Conservation (phyloP, 1,140 invertebrate species). For the Calycopis cecrops region DNA sequence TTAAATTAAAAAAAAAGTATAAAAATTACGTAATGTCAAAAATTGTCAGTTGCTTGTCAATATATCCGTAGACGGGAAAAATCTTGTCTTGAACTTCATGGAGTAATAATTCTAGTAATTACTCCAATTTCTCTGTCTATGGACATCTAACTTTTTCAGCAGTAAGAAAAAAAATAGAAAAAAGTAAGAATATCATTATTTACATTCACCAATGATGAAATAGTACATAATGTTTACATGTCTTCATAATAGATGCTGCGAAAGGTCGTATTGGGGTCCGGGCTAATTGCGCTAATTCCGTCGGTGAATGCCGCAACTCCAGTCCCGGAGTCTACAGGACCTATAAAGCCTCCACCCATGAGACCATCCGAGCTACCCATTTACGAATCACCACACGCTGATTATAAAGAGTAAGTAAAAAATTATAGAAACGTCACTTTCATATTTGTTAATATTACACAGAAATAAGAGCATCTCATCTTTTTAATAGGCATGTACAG, state of each 20-base stretch:
- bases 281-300: slow-evolving; percentile 48
- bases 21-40: slow-evolving; percentile 3
- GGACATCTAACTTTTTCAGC: no score
- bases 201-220: no score
- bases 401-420: slow-evolving; percentile 55
- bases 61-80: slow-evolving; percentile 23
- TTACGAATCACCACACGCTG: slow-evolving; percentile 68
- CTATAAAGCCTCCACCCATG: slow-evolving; percentile 49
- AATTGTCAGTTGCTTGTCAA: slow-evolving; percentile 11
- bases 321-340: slow-evolving; percentile 36
- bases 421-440: slow-evolving; percentile 1
- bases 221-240: no score
- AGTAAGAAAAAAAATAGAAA: no score
- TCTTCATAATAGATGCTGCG: slow-evolving; percentile 53
- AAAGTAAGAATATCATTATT: no score
- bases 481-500: slow-evolving; percentile 43
- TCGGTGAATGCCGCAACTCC: slow-evolving; percentile 55
- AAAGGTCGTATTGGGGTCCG: slow-evolving; percentile 59
- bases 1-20: neutral
- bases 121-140: no score
- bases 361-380: slow-evolving; percentile 75
- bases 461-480: slow-evolving; percentile 2
- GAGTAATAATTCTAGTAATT: no score
- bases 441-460: no score
- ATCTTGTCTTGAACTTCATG: neutral